Conservation (phyloP, 2,797 vertebrate species). For the Pteronotus mesoamericanus region DNA sequence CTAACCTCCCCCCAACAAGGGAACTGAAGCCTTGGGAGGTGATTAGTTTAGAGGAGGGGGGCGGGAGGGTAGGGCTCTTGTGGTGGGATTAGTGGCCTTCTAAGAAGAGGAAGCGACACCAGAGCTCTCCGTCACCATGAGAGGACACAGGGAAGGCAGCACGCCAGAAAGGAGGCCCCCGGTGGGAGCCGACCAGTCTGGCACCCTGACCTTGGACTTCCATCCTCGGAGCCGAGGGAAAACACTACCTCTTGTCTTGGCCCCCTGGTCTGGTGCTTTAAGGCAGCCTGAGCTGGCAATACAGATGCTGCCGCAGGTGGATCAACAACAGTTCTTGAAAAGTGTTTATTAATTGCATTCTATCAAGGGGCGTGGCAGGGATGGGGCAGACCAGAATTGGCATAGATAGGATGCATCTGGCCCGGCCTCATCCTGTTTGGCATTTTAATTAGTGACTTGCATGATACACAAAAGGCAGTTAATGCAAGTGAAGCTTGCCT, state of each 20-base stretch:
- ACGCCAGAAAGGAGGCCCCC: not conserved
- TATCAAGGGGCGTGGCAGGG: not conserved
- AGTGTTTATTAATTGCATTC: not conserved
- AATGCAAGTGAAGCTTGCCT: not conserved
- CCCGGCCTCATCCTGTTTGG: not conserved
- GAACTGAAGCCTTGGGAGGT: not conserved
- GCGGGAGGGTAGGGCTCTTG: not conserved
- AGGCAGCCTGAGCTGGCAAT: not conserved
- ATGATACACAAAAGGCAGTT: not conserved
- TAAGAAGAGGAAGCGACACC: not conserved
- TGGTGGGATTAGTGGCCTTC: not conserved
- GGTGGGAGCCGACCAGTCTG: not conserved
- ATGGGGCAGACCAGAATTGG: not conserved
- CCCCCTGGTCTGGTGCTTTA: not conserved
- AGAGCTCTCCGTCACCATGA: not conserved
- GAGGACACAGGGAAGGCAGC: not conserved
- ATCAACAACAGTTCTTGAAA: not conserved
- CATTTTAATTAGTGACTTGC: not conserved
- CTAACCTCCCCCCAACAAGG: not conserved
- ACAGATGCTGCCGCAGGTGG: not conserved
- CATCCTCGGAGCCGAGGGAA: not conserved
- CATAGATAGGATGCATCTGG: not conserved
- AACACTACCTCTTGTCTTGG: not conserved
- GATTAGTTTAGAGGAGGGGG: too few species aligned
- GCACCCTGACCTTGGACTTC: not conserved